Conservation (phyloP, 2,797 vertebrate genomes). For the Darevskia nairensis region DNA sequence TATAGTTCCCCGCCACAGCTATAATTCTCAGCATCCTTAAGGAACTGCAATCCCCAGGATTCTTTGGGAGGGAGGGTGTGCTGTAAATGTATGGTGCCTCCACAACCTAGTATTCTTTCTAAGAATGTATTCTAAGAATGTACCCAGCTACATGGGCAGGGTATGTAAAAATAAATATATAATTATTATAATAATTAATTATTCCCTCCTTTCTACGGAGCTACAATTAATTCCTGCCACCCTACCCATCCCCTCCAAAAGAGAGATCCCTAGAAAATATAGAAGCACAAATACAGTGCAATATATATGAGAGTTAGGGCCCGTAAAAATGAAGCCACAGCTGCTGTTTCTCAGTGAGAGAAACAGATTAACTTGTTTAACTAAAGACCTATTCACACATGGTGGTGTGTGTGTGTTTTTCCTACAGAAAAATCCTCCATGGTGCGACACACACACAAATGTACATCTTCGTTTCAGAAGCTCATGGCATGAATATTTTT, state of each 20-base stretch:
- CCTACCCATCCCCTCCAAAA: neutral
- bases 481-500: neutral
- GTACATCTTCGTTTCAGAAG: neutral
- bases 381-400: neutral
- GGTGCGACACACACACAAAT: neutral
- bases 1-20: too few species aligned
- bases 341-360: neutral
- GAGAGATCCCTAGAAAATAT: neutral
- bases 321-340: neutral
- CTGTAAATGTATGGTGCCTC: too few species aligned
- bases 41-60: slow-evolving; percentile 68
- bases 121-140: too few species aligned
- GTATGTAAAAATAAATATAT: too few species aligned
- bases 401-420: neutral
- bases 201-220: neutral
- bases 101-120: too few species aligned
- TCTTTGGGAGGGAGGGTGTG: slow-evolving; percentile 32
- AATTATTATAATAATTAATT: too few species aligned
- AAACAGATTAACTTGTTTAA: slow-evolving; percentile 1
- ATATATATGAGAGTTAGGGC: neutral
- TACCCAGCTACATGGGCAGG: too few species aligned
- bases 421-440: too few species aligned
- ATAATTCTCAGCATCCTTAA: too few species aligned
- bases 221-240: neutral
- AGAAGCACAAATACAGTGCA: neutral